Percentiles rank a stretch among this genome's conserved stretches.
phyloP scores from a whole-genome alignment of 1,140 invertebrate genomes.

The Brachionus manjavacas region DNA sequence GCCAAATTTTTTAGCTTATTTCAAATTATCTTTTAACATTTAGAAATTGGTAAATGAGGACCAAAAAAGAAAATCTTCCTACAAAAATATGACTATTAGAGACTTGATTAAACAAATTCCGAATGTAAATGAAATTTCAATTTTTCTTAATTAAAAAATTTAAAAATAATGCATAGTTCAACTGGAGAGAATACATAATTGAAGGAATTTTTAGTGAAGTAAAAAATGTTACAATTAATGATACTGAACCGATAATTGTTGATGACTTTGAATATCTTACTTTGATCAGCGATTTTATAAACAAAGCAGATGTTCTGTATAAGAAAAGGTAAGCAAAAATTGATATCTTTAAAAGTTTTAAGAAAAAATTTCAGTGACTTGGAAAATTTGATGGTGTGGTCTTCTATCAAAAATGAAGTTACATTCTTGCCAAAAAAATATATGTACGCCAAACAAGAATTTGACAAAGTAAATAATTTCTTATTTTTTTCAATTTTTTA shows the following conservation, averaged over 20 bases:
- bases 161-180: background rate
- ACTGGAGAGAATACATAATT: conserved; percentile 23
- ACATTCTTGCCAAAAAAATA: conserved; percentile 6
- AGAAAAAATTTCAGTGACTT: background rate
- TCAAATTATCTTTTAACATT: background rate
- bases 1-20: background rate
- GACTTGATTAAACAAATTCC: background rate
- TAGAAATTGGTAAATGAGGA: conserved; percentile 17
- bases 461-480: conserved; percentile 28
- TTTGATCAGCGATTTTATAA: background rate
- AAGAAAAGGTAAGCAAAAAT: background rate
- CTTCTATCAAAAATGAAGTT: conserved; percentile 34
- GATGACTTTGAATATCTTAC: conserved; percentile 3
- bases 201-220: conserved; percentile 26
- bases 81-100: conserved; percentile 18
- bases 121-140: background rate
- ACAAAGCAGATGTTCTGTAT: background rate
- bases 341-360: background rate
- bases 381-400: conserved; percentile 39
- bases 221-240: background rate
- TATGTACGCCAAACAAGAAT: conserved; percentile 13
- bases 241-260: conserved; percentile 20
- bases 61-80: conserved; percentile 4
- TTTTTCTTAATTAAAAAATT: no score
- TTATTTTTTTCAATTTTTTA: background rate